Base-by-base conservation (phyloP, 2,113 vertebrate species). In the Syngnathus typhle region DNA sequence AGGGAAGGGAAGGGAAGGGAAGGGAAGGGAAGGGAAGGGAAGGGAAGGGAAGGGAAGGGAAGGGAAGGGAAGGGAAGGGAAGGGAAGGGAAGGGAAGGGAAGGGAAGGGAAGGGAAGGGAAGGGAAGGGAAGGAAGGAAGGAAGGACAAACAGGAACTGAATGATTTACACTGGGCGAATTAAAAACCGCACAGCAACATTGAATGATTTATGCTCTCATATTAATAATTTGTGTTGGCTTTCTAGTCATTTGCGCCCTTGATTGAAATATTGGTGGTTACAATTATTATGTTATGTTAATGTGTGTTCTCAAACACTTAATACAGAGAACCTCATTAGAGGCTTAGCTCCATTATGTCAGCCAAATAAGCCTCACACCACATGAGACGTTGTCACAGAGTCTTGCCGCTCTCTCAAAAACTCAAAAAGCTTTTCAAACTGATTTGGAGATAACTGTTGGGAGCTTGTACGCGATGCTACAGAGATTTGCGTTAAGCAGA, bases 401-500 rank as follows among this genome's bases (percentile, higher is more conserved):
- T 62, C 39, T 44, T 7, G 13, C 13, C 41, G 44, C 60, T 27
- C 41, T 27, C 12, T 12, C 27, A 32, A 32, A 32, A 62, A 62
- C 39, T 16, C 44, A 47, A 47, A 47, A 47, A 15, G 60, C 60
- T 61, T 43, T 61, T 41, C 19, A 41, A 61, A 61, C 27, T 61
- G 44, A 64, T 75, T 60, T 72, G 44, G 1, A 64, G 21, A 62
- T 49, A 70, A 73, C 32, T 51, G 65, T 12, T n/a, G 36, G 54
- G 46, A 55, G 16, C 66, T 65, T 74, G 63, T 66, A 23, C 38
- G 59, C 78, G 62, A 71, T 68, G 77, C 56, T 60, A 51, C 60
- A 70, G 60, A 55, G 54, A 60, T 72, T 73, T 78, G 39, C 54
- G 36, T 72, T 65, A 43, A 61, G 36, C 56, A 65, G 49, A 64